Conservation (phyloP, 1,140 invertebrate species). For the Oppia nitens region DNA sequence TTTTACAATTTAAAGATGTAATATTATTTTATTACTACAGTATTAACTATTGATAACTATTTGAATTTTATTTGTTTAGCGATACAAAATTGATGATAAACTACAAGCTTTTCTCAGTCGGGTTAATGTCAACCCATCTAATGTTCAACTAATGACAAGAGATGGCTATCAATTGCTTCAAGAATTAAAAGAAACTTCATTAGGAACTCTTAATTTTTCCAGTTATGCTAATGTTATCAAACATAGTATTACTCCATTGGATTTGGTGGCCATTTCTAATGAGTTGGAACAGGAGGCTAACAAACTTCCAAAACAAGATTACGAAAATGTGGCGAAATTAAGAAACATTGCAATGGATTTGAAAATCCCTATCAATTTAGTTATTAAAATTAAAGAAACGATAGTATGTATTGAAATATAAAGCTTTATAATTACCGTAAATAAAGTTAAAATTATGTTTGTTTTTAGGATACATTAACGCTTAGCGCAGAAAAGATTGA, state of each 20-base stretch:
- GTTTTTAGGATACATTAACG: conserved; percentile 11
- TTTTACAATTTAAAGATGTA: conserved; percentile 14
- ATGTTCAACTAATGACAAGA: conserved; percentile 8
- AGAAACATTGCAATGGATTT: conserved; percentile 12
- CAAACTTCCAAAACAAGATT: conserved; percentile 7
- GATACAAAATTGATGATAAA: conserved; percentile 13
- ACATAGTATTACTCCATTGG: conserved; percentile 13
- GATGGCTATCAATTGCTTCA: conserved; percentile 6
- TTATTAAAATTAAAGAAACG: conserved; percentile 1
- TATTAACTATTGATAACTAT: not conserved
- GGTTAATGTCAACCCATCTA: conserved; percentile 10
- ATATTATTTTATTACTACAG: not conserved
- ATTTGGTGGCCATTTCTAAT: conserved; percentile 8
- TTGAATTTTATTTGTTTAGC: not conserved
- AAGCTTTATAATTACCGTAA: conserved; percentile 4
- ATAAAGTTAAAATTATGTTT: conserved; percentile 3
- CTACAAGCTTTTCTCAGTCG: not conserved
- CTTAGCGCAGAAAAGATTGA: conserved; percentile 13
- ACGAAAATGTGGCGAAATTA: conserved; percentile 7
- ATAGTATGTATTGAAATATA: conserved; percentile 5
- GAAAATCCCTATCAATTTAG: not conserved
- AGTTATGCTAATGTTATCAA: conserved; percentile 13
- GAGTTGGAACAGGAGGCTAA: conserved; percentile 12
- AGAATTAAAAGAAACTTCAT: conserved; percentile 9
- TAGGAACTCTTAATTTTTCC: conserved; percentile 15